Base-by-base conservation (phyloP, 2,113 vertebrate genomes). In the Notarius quadriscutis region DNA sequence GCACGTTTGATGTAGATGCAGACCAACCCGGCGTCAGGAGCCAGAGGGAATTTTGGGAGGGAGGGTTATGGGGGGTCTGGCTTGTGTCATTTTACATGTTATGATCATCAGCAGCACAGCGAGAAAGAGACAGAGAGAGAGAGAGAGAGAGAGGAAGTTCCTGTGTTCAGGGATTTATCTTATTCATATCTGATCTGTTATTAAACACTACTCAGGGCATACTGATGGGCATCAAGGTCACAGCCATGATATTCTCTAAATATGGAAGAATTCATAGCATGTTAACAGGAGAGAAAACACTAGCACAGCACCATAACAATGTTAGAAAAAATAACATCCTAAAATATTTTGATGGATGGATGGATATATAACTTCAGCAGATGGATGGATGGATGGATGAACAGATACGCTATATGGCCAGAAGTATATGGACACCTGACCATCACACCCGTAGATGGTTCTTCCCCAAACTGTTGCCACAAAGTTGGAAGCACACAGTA, bases 1-100 rank as follows among this genome's bases (percentile, higher is more conserved):
- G 55, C 77, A 14, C 50, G 69, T 82, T 84, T 71, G 62, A 88
- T 87, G 83, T 55, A 55, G 89, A 85, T 85, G 86, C 87, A 85
- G 86, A 88, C 87, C 74, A 81, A 83, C 77, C 72, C 34, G 20
- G 67, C 20, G 22, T 83, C 62, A 63, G 71, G 62, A 67, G 77
- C 69, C 30, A 9, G 62, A 34, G 22, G 80, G 67, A 86, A 88
- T 88, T 87, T 63, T 85, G 11, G 48, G 41, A 78, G 58, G 60
- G 25, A 4, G 15, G 51, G 62, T 22, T 25, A 17, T 41, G 67
- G 10, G 55, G 30, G n/a, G 41, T 84, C 86, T 90, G 89, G 86
- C 53, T 86, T 83, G 74, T 88, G 25, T 88, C 83, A 18, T 72
- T 4, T n/a, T 80, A 2, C 25, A 74, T 58, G 77, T 83, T 60